Conservation (phyloP, 2,888 invertebrate species). For the Amblyjoppa fuscipennis region DNA sequence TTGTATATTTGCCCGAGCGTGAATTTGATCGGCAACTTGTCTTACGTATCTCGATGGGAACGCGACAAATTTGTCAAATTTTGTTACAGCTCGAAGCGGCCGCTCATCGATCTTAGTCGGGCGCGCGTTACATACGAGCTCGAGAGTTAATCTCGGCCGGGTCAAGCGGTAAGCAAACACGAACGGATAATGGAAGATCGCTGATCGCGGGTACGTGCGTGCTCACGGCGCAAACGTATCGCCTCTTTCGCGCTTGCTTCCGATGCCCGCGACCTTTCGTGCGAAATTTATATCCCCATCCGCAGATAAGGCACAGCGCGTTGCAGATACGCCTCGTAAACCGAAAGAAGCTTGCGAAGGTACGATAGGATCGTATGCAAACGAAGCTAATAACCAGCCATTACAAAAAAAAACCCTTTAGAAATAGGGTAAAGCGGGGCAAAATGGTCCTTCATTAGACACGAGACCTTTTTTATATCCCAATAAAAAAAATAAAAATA, state of each 20-base stretch:
- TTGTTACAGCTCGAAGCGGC: background rate
- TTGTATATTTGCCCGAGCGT: background rate
- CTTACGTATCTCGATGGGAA: background rate
- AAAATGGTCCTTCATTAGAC: no score
- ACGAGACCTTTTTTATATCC: no score
- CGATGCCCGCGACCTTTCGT: constrained; percentile 67
- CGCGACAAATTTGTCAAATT: constrained; percentile 2
- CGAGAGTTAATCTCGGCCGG: constrained; percentile 74
- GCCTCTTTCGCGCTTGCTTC: constrained; percentile 9
- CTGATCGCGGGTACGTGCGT: constrained; percentile 72
- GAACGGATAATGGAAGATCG: constrained; percentile 75
- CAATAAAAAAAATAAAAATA: no score
- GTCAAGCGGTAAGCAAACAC: constrained; percentile 76
- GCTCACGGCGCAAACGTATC: constrained; percentile 71
- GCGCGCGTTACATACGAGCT: constrained; percentile 40
- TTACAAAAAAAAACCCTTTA: background rate
- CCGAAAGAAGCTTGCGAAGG: background rate
- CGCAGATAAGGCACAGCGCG: constrained; percentile 77
- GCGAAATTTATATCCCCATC: constrained; percentile 76
- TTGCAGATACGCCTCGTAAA: constrained; percentile 13
- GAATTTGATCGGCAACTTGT: background rate
- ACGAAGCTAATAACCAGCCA: constrained; percentile 3
- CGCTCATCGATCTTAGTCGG: constrained; percentile 5
- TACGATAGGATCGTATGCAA: background rate
- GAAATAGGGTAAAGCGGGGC: background rate